Percentiles rank a stretch among this genome's conserved stretches.
Evolutionary conservation across 2,113 vertebrate genomes (phyloP).

Genomic region (Numida meleagris): DNA sequence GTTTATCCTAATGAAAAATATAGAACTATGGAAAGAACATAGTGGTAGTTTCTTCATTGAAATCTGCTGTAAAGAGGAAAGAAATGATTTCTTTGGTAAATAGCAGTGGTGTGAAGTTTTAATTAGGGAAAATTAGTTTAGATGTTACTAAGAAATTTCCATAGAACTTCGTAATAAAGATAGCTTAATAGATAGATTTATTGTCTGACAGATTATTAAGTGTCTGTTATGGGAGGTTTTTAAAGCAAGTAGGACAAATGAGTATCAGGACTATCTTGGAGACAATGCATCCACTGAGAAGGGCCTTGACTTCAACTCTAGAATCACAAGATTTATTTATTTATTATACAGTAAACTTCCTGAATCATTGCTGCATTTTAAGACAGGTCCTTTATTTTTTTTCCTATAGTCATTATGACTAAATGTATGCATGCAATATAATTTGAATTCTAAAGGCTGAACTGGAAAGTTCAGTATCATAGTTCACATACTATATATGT

Average conservation of each 20-base stretch:
- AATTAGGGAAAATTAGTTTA: not conserved
- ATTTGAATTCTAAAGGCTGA: not conserved
- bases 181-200: not conserved
- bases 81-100: not conserved
- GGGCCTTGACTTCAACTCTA: not conserved
- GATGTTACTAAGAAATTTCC: accelerated
- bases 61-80: not conserved
- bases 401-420: not conserved
- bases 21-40: not conserved
- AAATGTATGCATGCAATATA: not conserved
- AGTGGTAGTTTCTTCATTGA: not conserved
- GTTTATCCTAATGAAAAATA: not conserved
- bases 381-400: not conserved
- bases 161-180: not conserved
- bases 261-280: not conserved
- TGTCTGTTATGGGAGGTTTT: not conserved
- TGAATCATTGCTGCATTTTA: not conserved
- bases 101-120: not conserved
- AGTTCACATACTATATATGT: not conserved
- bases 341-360: not conserved
- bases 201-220: not conserved
- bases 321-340: not conserved
- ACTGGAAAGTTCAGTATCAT: not conserved
- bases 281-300: not conserved
- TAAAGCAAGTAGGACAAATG: not conserved